phyloP scores from a whole-genome alignment of 2,113 vertebrate species.

The Onychorhynchus coronatus region DNA sequence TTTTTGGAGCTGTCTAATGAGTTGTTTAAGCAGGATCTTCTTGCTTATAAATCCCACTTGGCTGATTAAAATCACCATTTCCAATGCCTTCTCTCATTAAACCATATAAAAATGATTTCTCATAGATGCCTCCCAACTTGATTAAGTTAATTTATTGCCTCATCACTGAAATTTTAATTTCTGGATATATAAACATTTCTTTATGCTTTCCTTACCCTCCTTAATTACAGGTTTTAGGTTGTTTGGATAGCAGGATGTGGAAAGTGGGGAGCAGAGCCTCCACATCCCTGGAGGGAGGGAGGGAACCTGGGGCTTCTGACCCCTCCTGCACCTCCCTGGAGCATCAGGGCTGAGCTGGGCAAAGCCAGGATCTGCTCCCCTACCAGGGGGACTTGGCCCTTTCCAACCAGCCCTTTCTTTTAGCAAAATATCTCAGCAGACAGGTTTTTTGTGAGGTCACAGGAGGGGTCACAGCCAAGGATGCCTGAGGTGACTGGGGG shows the following conservation, averaged over 20 bases:
- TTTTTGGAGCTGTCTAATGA: not conserved
- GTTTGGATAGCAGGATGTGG: fast-evolving
- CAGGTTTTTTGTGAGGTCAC: not conserved
- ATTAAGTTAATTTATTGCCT: not conserved
- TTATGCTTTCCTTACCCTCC: not conserved
- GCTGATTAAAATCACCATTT: slow-evolving; percentile 12
- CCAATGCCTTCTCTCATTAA: not conserved
- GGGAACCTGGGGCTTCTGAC: not conserved
- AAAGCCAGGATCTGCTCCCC: not conserved
- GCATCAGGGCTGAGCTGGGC: not conserved
- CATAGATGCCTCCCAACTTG: not conserved
- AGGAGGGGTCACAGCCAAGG: fast-evolving
- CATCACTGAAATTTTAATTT: not conserved
- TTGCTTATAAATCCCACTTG: not conserved
- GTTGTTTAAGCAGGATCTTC: not conserved
- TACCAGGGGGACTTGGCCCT: too few species aligned
- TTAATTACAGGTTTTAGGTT: not conserved
- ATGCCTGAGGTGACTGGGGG: not conserved
- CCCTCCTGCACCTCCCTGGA: not conserved
- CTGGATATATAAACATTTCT: not conserved
- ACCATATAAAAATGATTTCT: not conserved
- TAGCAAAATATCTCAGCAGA: not conserved
- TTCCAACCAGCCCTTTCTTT: not conserved
- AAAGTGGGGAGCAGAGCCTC: fast-evolving
- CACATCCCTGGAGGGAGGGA: fast-evolving